These are phyloP conservation scores for Choreutis nemorana DNA, from an alignment of 2,888 invertebrate genomes.

Conservation along the genomic window DNA sequence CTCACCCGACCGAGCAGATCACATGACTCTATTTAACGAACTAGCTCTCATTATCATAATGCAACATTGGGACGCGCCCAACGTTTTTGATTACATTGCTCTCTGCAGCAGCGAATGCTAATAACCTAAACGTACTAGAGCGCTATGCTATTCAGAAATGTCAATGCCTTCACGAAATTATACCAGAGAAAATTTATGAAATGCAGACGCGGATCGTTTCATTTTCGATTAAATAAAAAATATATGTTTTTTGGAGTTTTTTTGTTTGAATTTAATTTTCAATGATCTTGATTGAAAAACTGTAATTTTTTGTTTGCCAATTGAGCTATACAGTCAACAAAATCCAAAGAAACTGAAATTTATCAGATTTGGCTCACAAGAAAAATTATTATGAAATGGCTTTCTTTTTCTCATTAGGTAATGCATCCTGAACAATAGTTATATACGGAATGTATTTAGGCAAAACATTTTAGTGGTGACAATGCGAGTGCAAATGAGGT, in stretches of 20 bases:
- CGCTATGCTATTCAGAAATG: constrained; percentile 19
- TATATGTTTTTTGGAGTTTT: too few species aligned
- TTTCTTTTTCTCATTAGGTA: too few species aligned
- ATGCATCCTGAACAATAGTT: too few species aligned
- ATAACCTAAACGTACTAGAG: constrained; percentile 22
- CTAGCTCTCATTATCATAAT: constrained; percentile 42
- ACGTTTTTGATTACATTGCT: constrained; percentile 45
- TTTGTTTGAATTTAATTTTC: neutral
- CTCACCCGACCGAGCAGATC: constrained; percentile 22
- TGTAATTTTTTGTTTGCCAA: too few species aligned
- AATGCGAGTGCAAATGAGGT: constrained; percentile 29
- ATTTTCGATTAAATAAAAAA: too few species aligned
- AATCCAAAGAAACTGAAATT: too few species aligned
- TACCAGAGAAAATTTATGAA: too few species aligned
- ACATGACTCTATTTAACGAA: constrained; percentile 31
- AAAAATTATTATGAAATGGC: too few species aligned
- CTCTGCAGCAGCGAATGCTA: constrained; percentile 33
- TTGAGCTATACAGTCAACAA: too few species aligned
- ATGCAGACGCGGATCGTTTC: too few species aligned
- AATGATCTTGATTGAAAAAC: neutral
- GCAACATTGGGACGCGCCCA: constrained; percentile 37
- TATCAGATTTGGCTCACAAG: too few species aligned
- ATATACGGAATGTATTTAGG: constrained; percentile 10
- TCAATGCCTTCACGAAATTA: constrained; percentile 16
- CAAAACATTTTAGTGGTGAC: constrained; percentile 20